phyloP scores from a whole-genome alignment of 2,888 invertebrate species.

The Amiota communis region DNA sequence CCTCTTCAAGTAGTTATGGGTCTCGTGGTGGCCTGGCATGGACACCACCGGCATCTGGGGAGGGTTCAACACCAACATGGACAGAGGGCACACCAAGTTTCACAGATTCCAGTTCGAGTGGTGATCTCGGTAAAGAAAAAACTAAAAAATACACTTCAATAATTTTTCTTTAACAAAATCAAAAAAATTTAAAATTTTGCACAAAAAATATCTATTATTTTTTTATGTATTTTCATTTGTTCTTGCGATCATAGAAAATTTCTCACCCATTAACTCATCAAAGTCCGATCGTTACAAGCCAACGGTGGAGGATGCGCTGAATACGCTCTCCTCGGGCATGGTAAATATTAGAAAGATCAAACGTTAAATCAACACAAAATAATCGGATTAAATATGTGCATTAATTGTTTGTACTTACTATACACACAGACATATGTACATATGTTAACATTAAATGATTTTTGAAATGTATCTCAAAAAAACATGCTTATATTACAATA shows the following conservation, averaged over 20 bases:
- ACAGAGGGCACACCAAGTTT: constrained; percentile 98
- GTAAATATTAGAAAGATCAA: constrained; percentile 74
- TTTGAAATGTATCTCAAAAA: background rate
- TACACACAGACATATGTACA: background rate
- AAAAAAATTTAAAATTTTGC: constrained; percentile 17
- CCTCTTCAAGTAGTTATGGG: constrained; percentile 74
- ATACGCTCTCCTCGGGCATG: constrained; percentile 89
- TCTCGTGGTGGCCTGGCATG: constrained; percentile 76
- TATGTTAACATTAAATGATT: background rate
- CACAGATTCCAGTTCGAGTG: constrained; percentile 96
- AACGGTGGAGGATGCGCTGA: constrained; percentile 82
- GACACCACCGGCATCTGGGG: constrained; percentile 89
- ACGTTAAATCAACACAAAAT: constrained; percentile 29
- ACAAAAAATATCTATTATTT: constrained; percentile 30
- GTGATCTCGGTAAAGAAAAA: constrained; percentile 79
- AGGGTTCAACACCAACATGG: constrained; percentile 97
- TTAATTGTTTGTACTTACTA: too few species aligned
- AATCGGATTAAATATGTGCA: too few species aligned
- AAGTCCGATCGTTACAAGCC: constrained; percentile 75
- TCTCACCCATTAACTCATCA: constrained; percentile 75
- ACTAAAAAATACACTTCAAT: constrained; percentile 37
- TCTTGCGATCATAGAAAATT: constrained; percentile 65
- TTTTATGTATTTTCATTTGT: constrained; percentile 54
- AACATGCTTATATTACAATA: too few species aligned
- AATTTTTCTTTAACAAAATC: constrained; percentile 43